Conservation (phyloP, 2,797 vertebrate species). For the Amblyopsis hoosieri region DNA sequence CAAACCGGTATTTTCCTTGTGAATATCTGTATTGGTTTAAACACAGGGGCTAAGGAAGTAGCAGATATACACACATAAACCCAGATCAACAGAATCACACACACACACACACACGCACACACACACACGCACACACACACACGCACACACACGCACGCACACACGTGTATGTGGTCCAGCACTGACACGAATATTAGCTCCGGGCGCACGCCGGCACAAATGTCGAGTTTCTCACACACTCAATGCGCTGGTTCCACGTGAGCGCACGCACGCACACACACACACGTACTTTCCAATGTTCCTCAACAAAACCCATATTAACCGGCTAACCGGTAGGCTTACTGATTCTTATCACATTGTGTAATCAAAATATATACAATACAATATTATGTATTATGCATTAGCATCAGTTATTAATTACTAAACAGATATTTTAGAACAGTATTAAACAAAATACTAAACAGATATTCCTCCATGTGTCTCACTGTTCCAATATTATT, state of each 20-base stretch:
- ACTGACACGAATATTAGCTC: slow-evolving; percentile 57
- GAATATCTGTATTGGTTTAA: slow-evolving; percentile 55
- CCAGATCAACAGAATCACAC: slow-evolving; percentile 1
- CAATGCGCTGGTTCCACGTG: slow-evolving; percentile 17
- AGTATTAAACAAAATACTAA: no score
- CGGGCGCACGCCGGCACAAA: slow-evolving; percentile 62
- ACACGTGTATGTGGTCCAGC: slow-evolving; percentile 12
- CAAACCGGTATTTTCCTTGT: slow-evolving; percentile 49
- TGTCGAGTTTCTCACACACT: slow-evolving; percentile 69
- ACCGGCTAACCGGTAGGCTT: no score
- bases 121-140: neutral
- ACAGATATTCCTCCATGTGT: slow-evolving; percentile 8
- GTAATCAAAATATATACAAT: slow-evolving; percentile 2
- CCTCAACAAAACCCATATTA: slow-evolving; percentile 22
- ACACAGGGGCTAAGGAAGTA: slow-evolving; percentile 24
- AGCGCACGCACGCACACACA: slow-evolving; percentile 15
- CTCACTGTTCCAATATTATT: slow-evolving; percentile 5
- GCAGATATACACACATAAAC: neutral
- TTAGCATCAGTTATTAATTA: no score
- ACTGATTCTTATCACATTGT: slow-evolving; percentile 5
- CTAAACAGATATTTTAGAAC: no score
- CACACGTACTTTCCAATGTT: slow-evolving; percentile 10
- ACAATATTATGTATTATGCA: slow-evolving; percentile 16
- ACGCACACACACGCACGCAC: slow-evolving; percentile 1
- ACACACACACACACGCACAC: neutral